Evolutionary conservation across 2,888 invertebrate genomes (phyloP), one percentile per base, ranked within the genome.

Genomic region (Poecilus cupreus): DNA sequence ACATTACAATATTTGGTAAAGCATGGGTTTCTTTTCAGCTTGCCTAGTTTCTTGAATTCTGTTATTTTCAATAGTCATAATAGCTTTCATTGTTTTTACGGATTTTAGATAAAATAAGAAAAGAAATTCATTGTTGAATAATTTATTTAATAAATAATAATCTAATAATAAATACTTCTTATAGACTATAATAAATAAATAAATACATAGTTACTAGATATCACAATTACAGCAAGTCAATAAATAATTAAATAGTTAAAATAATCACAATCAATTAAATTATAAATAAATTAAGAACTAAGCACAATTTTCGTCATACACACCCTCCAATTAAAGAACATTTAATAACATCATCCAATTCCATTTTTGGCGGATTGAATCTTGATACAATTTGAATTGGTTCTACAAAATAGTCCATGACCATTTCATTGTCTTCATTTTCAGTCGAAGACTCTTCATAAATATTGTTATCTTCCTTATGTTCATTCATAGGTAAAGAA

Each of bases 301-400:
- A 6, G 0, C 0, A 43, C 0, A 43, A 43, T 0, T 43, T 11
- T 60, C 6, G 26, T 24, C 24, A 60, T 11, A 60, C 60, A 26
- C 60, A 26, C n/a, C 60, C 60, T 2, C 60, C 60, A 24, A 60
- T 24, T n/a, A 60, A 24, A n/a, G 60, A 32, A 24, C 60, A 60
- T 24, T 24, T 24, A 26, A 60, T 3, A n/a, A 60, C 8, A 26
- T 60, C 60, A 24, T 60, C 60, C n/a, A 60, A 13, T 26, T n/a
- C 4, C n/a, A 13, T 22, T 4, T 1, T 11, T 20, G 60, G 60
- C 5, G 4, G 10, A 4, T 2, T 11, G 6, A 60, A 26, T 60
- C 13, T 60, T n/a, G 26, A 11, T 13, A 2, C 13, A 0, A 60
- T 26, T 60, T 26, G 26, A 10, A 60, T 5, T 1, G 60, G 60